phyloP scores from a whole-genome alignment of 1,140 invertebrate species.

The Aphaenogaster floridana region DNA sequence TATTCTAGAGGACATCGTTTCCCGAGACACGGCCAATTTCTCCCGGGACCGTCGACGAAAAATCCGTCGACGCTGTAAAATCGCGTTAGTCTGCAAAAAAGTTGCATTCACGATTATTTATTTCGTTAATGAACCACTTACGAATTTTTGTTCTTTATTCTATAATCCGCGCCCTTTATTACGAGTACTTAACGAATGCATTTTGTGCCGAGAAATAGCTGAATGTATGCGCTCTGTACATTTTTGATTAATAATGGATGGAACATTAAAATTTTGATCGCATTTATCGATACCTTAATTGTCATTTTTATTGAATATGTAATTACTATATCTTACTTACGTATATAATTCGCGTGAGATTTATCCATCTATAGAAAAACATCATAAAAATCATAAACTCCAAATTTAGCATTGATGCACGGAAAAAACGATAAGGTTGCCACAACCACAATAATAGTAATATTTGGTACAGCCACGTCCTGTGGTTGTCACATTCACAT shows the following conservation, averaged over 20 bases:
- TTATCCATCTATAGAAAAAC: neutral
- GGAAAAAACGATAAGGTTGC: no score
- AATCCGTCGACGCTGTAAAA: conserved; percentile 33
- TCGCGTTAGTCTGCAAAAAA: conserved; percentile 15
- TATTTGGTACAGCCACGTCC: no score
- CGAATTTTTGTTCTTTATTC: neutral
- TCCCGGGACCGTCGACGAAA: neutral
- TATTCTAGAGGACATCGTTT: conserved; percentile 69
- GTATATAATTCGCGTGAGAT: neutral
- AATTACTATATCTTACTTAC: neutral
- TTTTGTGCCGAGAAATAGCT: neutral
- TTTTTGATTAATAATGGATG: neutral
- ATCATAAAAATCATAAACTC: neutral
- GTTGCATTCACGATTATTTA: conserved; percentile 34
- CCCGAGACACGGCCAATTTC: conserved; percentile 58
- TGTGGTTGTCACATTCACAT: no score
- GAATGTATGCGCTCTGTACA: neutral
- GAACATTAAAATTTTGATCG: neutral
- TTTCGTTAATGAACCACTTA: conserved; percentile 41
- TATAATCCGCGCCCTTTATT: neutral
- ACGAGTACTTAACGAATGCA: neutral
- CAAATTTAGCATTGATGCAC: neutral
- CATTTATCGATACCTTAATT: neutral
- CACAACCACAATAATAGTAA: no score
- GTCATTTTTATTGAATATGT: neutral